These are phyloP conservation scores for Troides helena DNA, from an alignment of 2,888 invertebrate genomes.

Conservation along the genomic window DNA sequence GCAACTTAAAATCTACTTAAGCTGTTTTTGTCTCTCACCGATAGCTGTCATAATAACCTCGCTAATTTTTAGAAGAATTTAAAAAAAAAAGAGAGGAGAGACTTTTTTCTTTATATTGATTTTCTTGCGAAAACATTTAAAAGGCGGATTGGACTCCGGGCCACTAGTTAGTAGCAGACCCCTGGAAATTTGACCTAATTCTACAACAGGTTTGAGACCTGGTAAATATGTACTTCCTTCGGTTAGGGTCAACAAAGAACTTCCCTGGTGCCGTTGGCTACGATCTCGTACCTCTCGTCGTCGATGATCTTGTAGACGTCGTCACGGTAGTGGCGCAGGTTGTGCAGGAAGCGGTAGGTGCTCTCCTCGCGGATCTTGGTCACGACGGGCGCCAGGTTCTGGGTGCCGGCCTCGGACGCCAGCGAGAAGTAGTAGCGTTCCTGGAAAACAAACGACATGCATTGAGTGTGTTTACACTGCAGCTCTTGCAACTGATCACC, in stretches of 20 bases:
- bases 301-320: constrained; percentile 85
- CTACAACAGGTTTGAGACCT: neutral
- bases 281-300: constrained; percentile 79
- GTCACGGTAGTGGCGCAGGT: constrained; percentile 83
- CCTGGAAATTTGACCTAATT: neutral
- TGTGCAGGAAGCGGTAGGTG: constrained; percentile 81
- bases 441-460: constrained; percentile 56
- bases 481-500: too few species aligned
- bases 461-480: too few species aligned
- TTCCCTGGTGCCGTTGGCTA: constrained; percentile 68
- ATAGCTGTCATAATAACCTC: too few species aligned
- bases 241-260: constrained; percentile 65
- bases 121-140: too few species aligned
- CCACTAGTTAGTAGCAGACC: too few species aligned
- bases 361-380: constrained; percentile 85
- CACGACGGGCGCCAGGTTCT: constrained; percentile 83
- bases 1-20: too few species aligned
- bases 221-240: neutral
- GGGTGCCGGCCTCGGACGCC: constrained; percentile 81
- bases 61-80: too few species aligned
- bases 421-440: constrained; percentile 86
- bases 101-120: too few species aligned
- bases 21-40: too few species aligned
- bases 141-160: too few species aligned
- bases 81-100: too few species aligned